Percentiles rank a stretch among this genome's conserved stretches.
phyloP scores from a whole-genome alignment of 2,113 vertebrate species.

The Crypturellus undulatus region DNA sequence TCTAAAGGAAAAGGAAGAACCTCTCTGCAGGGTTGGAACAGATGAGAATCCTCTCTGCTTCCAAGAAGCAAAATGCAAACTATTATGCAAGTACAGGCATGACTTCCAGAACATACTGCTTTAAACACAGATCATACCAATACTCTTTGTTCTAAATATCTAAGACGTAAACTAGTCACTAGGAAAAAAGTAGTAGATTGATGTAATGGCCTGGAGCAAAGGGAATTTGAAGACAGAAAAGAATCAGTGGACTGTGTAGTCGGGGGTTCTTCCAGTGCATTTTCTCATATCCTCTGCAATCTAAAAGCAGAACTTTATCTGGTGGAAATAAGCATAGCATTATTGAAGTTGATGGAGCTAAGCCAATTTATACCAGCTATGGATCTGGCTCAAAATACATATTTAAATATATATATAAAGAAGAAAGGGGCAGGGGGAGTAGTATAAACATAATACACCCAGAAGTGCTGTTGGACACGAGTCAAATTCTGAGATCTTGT shows the following conservation, averaged over 20 bases:
- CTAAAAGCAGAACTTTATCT: background rate
- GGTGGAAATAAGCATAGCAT: background rate
- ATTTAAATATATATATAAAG: background rate
- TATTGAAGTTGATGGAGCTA: background rate
- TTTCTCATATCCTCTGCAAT: background rate
- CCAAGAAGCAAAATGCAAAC: background rate
- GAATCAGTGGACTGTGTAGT: slow-evolving; percentile 7
- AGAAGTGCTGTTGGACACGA: background rate
- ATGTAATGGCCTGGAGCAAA: slow-evolving; percentile 44
- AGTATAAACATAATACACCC: background rate
- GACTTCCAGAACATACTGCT: background rate
- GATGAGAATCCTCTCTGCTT: background rate
- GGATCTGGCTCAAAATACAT: background rate
- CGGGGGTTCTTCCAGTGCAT: background rate
- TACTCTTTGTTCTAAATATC: slow-evolving; percentile 24
- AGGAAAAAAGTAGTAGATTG: background rate
- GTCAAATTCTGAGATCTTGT: background rate
- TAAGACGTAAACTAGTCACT: slow-evolving; percentile 14
- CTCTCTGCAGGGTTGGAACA: background rate
- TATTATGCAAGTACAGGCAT: background rate
- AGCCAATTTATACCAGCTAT: background rate
- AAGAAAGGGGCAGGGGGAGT: background rate
- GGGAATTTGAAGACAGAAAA: slow-evolving; percentile 23
- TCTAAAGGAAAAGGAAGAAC: background rate
- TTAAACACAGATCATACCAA: slow-evolving; percentile 45